phyloP scores from a whole-genome alignment of 1,140 invertebrate species.

The Doryteuthis pealeii region DNA sequence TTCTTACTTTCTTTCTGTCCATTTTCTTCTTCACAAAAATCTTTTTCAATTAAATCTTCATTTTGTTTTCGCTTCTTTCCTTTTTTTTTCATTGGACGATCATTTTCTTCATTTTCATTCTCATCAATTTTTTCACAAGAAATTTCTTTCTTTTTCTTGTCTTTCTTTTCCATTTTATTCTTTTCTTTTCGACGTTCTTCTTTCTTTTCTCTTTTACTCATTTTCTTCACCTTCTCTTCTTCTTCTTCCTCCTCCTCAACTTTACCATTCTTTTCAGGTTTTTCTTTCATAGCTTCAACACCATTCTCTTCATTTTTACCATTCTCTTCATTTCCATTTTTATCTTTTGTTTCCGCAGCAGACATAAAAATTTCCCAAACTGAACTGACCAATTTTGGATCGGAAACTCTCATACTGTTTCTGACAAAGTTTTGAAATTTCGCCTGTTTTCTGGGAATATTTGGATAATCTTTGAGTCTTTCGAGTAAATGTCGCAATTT shows the following conservation, averaged over 20 bases:
- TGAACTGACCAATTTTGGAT: neutral
- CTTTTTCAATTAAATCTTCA: too few relatives aligned
- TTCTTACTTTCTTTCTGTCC: too few relatives aligned
- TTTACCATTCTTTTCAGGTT: neutral
- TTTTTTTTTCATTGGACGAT: too few relatives aligned
- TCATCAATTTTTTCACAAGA: neutral
- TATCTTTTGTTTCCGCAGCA: neutral
- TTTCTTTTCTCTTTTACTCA: neutral
- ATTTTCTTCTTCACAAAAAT: too few relatives aligned
- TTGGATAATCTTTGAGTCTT: slow-evolving; percentile 74
- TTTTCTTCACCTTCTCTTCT: neutral
- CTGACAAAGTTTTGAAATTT: slow-evolving; percentile 69
- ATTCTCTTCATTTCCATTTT: neutral
- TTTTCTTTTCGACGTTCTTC: neutral
- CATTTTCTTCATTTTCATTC: neutral
- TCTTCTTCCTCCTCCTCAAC: neutral
- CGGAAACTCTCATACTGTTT: neutral
- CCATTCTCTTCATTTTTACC: neutral
- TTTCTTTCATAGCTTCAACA: neutral
- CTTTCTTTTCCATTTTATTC: neutral
- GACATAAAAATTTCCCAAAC: neutral
- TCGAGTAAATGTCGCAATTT: slow-evolving; percentile 70
- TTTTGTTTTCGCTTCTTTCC: too few relatives aligned
- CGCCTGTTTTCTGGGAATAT: slow-evolving; percentile 87
- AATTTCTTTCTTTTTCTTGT: neutral